phyloP scores from a whole-genome alignment of 1,140 invertebrate species.

The Drosophila subpulchrella region DNA sequence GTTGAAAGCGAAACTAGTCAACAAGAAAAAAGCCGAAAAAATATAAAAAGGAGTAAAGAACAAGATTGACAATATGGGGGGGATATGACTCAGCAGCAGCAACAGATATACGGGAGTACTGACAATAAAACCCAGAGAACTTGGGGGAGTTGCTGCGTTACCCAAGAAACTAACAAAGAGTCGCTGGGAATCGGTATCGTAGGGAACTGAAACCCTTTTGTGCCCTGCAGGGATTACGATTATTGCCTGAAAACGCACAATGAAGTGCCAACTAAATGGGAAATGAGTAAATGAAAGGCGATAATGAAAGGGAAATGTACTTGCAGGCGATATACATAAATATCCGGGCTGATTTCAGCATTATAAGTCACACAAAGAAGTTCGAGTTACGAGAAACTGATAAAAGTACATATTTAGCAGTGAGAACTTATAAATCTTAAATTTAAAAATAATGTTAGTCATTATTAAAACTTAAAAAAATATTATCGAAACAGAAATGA shows the following conservation, averaged over 20 bases:
- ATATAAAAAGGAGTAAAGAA: conserved; percentile 52
- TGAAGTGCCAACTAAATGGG: conserved; percentile 9
- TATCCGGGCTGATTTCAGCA: not conserved
- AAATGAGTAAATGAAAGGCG: not conserved
- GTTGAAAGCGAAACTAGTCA: conserved; percentile 73
- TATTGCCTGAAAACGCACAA: conserved; percentile 15
- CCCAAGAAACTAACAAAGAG: conserved; percentile 22
- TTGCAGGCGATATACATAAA: not conserved
- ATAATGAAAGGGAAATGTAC: conserved; percentile 18
- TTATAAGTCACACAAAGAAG: not conserved
- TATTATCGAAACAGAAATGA: too few relatives aligned
- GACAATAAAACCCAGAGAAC: conserved; percentile 16
- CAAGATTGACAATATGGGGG: conserved; percentile 17
- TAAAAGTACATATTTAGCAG: too few relatives aligned
- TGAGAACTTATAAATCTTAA: too few relatives aligned
- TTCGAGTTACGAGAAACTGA: not conserved
- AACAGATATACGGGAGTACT: conserved; percentile 35
- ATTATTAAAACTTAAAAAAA: too few relatives aligned
- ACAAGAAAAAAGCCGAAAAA: conserved; percentile 14
- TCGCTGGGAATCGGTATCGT: not conserved
- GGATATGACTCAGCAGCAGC: conserved; percentile 34
- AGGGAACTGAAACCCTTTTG: conserved; percentile 3
- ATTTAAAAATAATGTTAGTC: too few relatives aligned
- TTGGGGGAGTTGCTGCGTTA: not conserved
- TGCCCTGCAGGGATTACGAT: conserved; percentile 18